These are phyloP conservation scores for Crotalus helleri DNA, from an alignment of 2,113 vertebrate genomes.

Conservation along the genomic window DNA sequence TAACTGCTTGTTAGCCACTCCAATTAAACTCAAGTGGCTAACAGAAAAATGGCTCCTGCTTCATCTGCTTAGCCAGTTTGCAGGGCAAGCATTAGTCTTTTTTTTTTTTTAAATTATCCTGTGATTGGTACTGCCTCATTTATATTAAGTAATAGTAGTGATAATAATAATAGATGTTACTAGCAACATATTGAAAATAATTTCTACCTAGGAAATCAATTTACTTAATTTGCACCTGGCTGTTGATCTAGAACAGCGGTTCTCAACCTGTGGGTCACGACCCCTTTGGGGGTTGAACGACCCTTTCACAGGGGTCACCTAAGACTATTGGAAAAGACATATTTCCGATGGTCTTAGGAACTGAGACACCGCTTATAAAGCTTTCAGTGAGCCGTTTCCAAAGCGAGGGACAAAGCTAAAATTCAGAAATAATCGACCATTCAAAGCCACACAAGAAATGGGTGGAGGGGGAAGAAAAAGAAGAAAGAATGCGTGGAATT, in stretches of 20 bases:
- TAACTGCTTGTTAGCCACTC: not conserved
- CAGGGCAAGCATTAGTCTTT: not conserved
- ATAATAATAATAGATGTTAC: not conserved
- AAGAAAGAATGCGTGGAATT: too few species aligned
- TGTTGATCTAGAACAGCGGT: not conserved
- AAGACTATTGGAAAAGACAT: too few species aligned
- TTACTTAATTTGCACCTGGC: not conserved
- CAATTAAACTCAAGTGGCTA: not conserved
- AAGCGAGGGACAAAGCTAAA: too few species aligned
- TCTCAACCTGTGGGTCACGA: too few species aligned
- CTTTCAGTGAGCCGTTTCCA: too few species aligned
- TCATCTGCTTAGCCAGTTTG: not conserved
- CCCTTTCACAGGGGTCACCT: too few species aligned
- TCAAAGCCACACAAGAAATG: too few species aligned
- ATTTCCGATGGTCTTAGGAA: too few species aligned
- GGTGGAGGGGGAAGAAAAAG: too few species aligned
- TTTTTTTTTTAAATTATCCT: not conserved
- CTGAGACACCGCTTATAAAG: too few species aligned
- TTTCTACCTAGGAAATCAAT: not conserved
- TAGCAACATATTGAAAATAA: not conserved
- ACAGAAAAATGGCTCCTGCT: not conserved
- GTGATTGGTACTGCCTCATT: not conserved
- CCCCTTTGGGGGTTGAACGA: too few species aligned
- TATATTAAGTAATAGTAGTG: not conserved
- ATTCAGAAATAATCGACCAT: too few species aligned